Conservation (phyloP, 2,797 vertebrate genomes). For the Microctenopoma lineatum region DNA sequence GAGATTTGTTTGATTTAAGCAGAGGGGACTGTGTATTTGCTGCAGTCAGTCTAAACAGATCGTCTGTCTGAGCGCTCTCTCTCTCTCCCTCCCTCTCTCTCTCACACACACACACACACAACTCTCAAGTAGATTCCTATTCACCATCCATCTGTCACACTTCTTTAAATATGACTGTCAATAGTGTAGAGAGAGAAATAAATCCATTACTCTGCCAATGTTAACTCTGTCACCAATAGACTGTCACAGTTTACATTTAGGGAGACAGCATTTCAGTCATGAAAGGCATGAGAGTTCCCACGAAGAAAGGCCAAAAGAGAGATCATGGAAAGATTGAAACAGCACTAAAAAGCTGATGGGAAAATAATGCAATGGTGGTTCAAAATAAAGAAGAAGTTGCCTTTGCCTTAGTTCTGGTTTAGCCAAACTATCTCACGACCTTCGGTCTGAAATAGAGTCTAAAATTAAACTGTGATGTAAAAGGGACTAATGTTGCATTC, state of each 20-base stretch:
- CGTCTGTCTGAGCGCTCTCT: constrained; percentile 14
- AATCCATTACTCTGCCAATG: constrained; percentile 42
- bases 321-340: constrained; percentile 46
- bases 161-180: constrained; percentile 37
- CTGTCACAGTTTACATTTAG: constrained; percentile 34
- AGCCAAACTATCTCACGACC: constrained; percentile 8
- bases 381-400: constrained; percentile 26
- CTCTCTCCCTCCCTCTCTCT: background rate
- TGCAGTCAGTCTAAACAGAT: constrained; percentile 40
- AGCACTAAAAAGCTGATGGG: constrained; percentile 42
- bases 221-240: constrained; percentile 43
- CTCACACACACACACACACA: constrained; percentile 2
- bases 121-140: constrained; percentile 25
- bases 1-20: constrained; percentile 38
- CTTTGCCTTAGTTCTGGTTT: constrained; percentile 17
- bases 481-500: background rate
- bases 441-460: background rate
- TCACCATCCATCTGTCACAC: constrained; percentile 58
- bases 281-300: constrained; percentile 18
- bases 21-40: constrained; percentile 17
- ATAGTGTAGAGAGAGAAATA: constrained; percentile 38
- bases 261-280: constrained; percentile 27
- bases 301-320: constrained; percentile 18
- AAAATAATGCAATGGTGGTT: constrained; percentile 25
- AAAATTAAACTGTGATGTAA: background rate